These are phyloP conservation scores for Saguinus imperator DNA, from an alignment of 2,113 vertebrate genomes.

Conservation along the genomic window DNA sequence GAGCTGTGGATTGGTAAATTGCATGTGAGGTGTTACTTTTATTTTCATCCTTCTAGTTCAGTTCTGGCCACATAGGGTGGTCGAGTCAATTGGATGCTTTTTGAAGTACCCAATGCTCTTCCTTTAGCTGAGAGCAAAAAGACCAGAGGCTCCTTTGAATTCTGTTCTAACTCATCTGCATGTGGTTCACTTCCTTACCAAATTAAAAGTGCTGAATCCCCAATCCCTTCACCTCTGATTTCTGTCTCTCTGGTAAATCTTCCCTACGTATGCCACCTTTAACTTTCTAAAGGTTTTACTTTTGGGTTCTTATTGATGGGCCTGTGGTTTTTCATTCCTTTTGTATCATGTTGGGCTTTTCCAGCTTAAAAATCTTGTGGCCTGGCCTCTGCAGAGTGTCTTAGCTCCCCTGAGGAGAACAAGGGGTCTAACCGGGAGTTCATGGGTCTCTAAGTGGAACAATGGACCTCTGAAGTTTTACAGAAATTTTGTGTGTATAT, in stretches of 20 bases:
- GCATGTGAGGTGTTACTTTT: neutral
- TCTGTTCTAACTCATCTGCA: neutral
- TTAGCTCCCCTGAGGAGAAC: neutral
- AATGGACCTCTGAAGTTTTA: neutral
- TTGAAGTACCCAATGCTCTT: neutral
- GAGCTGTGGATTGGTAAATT: neutral
- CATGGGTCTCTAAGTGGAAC: neutral
- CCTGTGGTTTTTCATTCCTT: neutral
- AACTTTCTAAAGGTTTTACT: neutral
- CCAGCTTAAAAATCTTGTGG: neutral
- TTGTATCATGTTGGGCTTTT: neutral
- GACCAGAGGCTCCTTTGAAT: slow-evolving; percentile 1
- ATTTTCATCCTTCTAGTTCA: neutral
- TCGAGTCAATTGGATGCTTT: neutral
- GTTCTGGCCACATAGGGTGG: neutral
- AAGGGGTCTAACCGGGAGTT: neutral
- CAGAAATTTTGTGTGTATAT: neutral
- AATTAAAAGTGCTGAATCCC: neutral
- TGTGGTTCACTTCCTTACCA: neutral
- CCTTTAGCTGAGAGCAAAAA: neutral
- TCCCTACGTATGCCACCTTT: neutral
- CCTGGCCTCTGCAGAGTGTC: neutral
- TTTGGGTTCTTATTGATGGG: neutral
- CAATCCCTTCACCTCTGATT: neutral
- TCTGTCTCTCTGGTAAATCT: neutral